Conservation (phyloP, 1,140 invertebrate species). For the Scaptomyza montana region DNA sequence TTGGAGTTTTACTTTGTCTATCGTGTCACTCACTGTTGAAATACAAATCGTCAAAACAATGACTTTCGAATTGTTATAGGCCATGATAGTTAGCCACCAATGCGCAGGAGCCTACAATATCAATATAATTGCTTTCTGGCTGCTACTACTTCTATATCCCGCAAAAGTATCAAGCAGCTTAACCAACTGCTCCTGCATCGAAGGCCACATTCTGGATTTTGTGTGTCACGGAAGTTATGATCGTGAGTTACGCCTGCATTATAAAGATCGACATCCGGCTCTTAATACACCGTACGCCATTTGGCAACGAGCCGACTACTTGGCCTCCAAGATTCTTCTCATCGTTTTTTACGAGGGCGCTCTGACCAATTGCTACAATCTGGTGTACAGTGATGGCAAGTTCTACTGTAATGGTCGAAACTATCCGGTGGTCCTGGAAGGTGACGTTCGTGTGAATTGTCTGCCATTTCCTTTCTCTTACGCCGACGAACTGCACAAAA, state of each 20-base stretch:
- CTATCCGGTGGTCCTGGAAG: conserved; percentile 19
- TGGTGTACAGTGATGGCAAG: conserved; percentile 36
- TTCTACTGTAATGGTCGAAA: conserved; percentile 61
- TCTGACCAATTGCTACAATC: conserved; percentile 49
- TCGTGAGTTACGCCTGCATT: conserved; percentile 26
- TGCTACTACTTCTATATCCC: conserved; percentile 31
- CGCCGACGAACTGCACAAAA: conserved; percentile 39
- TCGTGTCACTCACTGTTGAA: conserved; percentile 26
- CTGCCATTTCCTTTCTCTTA: conserved; percentile 59
- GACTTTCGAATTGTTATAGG: conserved; percentile 66
- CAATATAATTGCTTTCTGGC: conserved; percentile 52
- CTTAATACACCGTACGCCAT: conserved; percentile 54
- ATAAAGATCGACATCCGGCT: conserved; percentile 63
- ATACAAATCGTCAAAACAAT: conserved; percentile 62
- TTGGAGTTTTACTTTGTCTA: conserved; percentile 26
- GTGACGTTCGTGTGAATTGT: conserved; percentile 29
- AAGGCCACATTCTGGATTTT: conserved; percentile 56
- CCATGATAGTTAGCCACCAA: conserved; percentile 68
- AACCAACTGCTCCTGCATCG: conserved; percentile 55
- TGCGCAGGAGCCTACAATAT: conserved; percentile 55
- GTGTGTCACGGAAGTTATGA: conserved; percentile 55
- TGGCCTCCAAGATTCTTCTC: conserved; percentile 38
- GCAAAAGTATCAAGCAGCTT: background rate
- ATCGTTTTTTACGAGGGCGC: conserved; percentile 63
- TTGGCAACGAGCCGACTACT: conserved; percentile 55